Base-by-base conservation (phyloP, 2,797 vertebrate genomes). In the Thripadectes ignobilis region DNA sequence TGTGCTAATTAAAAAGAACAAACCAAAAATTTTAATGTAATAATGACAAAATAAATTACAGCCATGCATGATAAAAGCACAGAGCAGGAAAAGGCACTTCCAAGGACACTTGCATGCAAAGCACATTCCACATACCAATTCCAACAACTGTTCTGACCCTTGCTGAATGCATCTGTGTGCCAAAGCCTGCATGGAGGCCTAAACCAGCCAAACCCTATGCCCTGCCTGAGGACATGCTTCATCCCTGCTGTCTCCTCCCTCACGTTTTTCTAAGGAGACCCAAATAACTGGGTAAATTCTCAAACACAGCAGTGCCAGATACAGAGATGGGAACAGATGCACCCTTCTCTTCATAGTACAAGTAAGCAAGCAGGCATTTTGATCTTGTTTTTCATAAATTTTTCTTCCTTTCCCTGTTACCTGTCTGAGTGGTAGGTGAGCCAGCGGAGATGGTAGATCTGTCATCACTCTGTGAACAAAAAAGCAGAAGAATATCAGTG, bases 381-480 rank as follows among this genome's bases (percentile, higher is more conserved):
- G 20, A 88, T 57, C 20, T 65, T 30, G 17, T 78, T 81, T 68
- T 63, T 63, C 46, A 68, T 15, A 39, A 63, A 3, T 4, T 14
- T 48, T 67, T 67, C 30, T 67, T 55, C 57, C 32, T 71, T 81
- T 79, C 51, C 43, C 54, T 77, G 92, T 98, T 98, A 99, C 99
- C 98, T 98, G 98, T 98, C 95, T 98, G 98, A 83, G 97, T 63
- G 2, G 95, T 74, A 69, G 98, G 95, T 62, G 97, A 97, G 92
- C 97, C 98, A 2, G 98, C 93, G 67, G 98, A 98, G 73, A 98
- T 94, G 16, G 98, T 71, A 39, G 98, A 95, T 97, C 98, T 97
- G 95, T 99, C 98, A 79, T 99, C 98, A 27, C 98, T 98, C 98
- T 99, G 98, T 94, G 93, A 93, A 98, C 46, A 97, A 94, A 94